These are phyloP conservation scores for Perizoma affinitatum DNA, from an alignment of 2,888 invertebrate species.

Conservation along the genomic window DNA sequence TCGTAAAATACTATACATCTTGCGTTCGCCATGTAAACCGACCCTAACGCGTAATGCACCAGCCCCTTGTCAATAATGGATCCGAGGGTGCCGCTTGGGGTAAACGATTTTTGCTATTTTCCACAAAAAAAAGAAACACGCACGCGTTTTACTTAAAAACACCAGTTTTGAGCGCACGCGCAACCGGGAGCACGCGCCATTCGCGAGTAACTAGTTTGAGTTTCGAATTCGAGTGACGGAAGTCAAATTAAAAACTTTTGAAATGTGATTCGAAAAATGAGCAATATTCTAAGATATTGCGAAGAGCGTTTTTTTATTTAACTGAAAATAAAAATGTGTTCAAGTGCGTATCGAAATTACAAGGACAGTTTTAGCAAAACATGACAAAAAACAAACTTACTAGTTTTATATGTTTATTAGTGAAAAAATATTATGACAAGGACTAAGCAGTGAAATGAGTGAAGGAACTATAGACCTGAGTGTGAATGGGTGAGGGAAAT, in stretches of 20 bases:
- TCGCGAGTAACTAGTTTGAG: conserved; percentile 32
- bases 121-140: conserved; percentile 71
- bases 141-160: conserved; percentile 80
- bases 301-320: too few relatives aligned
- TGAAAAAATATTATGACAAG: conserved; percentile 52
- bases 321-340: neutral
- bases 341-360: neutral
- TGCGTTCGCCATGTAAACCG: conserved; percentile 58
- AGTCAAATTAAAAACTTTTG: conserved; percentile 19
- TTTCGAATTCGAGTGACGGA: conserved; percentile 18
- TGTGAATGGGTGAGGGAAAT: conserved; percentile 57
- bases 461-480: conserved; percentile 58
- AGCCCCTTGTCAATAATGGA: conserved; percentile 74
- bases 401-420: too few relatives aligned
- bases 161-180: conserved; percentile 76
- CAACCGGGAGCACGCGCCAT: conserved; percentile 67
- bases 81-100: conserved; percentile 69
- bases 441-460: conserved; percentile 52
- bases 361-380: neutral
- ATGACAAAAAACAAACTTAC: conserved; percentile 1
- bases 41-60: conserved; percentile 63
- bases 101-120: conserved; percentile 75
- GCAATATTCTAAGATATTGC: too few relatives aligned
- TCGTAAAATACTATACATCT: too few relatives aligned
- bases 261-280: neutral